phyloP scores from a whole-genome alignment of 1,140 invertebrate genomes.

The Copidosoma floridanum region DNA sequence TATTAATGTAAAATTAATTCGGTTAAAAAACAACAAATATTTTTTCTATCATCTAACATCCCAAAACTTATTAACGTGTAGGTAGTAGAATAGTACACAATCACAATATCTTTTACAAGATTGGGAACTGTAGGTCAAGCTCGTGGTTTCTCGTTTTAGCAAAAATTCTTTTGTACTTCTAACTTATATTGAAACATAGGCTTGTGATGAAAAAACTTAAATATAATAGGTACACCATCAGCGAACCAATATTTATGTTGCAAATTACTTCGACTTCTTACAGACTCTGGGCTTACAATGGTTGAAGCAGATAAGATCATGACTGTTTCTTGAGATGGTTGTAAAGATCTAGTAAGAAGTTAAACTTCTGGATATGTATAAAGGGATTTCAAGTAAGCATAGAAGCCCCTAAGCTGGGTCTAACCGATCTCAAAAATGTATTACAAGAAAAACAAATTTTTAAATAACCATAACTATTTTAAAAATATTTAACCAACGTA shows the following conservation, averaged over 20 bases:
- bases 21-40: too few species aligned
- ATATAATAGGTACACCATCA: slow-evolving; percentile 30
- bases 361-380: slow-evolving; percentile 42
- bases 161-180: too few species aligned
- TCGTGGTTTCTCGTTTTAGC: slow-evolving; percentile 8
- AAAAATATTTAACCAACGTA: too few species aligned
- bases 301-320: slow-evolving; percentile 31
- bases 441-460: too few species aligned
- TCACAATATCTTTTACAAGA: slow-evolving; percentile 36
- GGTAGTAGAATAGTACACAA: slow-evolving; percentile 46
- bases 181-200: background rate
- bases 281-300: slow-evolving; percentile 24
- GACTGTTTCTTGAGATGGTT: slow-evolving; percentile 32
- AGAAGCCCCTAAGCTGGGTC: slow-evolving; percentile 38
- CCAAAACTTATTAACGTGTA: slow-evolving; percentile 30
- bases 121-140: slow-evolving; percentile 39
- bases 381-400: slow-evolving; percentile 39
- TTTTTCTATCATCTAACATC: too few species aligned
- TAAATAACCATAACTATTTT: too few species aligned
- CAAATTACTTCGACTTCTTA: slow-evolving; percentile 24
- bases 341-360: slow-evolving; percentile 26
- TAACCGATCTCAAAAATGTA: slow-evolving; percentile 34
- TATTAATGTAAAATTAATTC: too few species aligned
- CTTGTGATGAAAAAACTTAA: too few species aligned
- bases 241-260: slow-evolving; percentile 38